phyloP scores from a whole-genome alignment of 1,140 invertebrate genomes.

The Hydropsyche tenuis region DNA sequence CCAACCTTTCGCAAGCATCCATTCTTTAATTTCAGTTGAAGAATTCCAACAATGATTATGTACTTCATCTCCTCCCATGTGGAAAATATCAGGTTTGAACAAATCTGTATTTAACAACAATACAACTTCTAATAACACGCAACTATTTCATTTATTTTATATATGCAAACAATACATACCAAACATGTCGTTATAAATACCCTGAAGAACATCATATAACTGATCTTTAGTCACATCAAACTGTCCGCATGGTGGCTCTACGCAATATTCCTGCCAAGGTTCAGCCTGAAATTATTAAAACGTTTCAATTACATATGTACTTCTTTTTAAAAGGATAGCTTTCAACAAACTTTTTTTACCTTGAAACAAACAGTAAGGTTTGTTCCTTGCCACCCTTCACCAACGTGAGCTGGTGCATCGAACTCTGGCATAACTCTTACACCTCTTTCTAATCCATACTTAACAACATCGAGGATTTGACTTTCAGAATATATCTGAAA shows the following conservation, averaged over 20 bases:
- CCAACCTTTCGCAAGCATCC: constrained; percentile 73
- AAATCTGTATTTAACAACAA: no score
- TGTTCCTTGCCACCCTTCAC: constrained; percentile 83
- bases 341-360: constrained; percentile 47
- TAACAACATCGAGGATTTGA: constrained; percentile 62
- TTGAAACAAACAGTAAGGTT: constrained; percentile 71
- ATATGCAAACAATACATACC: constrained; percentile 53
- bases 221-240: constrained; percentile 78
- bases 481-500: neutral
- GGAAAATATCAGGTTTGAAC: constrained; percentile 80
- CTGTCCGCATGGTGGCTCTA: constrained; percentile 87
- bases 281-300: constrained; percentile 66
- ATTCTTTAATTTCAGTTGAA: constrained; percentile 69
- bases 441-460: constrained; percentile 75
- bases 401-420: constrained; percentile 87
- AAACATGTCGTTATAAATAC: constrained; percentile 74
- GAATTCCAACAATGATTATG: constrained; percentile 80
- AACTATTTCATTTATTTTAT: no score
- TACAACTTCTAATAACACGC: no score
- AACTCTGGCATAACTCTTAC: constrained; percentile 84
- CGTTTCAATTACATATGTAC: constrained; percentile 11
- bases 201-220: constrained; percentile 76
- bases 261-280: constrained; percentile 79
- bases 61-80: constrained; percentile 90
- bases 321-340: constrained; percentile 2